Conservation (phyloP, 2,797 vertebrate species). For the Bufotes viridis region DNA sequence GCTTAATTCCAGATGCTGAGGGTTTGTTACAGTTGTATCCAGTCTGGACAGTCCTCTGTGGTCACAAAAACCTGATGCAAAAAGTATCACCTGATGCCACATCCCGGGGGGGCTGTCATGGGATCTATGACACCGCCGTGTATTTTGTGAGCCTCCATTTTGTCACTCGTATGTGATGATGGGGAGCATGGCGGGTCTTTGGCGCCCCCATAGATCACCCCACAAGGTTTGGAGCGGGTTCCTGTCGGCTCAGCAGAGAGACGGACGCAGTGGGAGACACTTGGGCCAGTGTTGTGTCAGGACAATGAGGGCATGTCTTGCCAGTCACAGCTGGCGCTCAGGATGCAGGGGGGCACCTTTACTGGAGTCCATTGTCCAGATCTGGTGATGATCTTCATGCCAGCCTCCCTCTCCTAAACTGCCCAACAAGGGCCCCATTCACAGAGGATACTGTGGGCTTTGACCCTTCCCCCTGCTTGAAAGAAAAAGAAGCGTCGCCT, state of each 20-base stretch:
- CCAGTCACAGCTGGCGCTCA: constrained; percentile 46
- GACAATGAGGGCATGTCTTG: constrained; percentile 52
- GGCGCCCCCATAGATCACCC: neutral
- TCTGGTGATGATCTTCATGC: constrained; percentile 40
- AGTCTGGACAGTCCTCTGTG: no score
- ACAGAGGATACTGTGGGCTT: neutral
- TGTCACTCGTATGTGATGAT: no score
- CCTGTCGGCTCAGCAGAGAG: neutral
- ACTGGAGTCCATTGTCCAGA: constrained; percentile 51
- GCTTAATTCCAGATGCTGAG: no score
- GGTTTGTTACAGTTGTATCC: no score
- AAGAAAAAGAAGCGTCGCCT: neutral
- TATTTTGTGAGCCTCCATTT: no score
- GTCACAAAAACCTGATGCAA: no score
- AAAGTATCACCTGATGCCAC: no score
- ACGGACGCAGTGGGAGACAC: constrained; percentile 42
- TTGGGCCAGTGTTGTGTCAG: constrained; percentile 37
- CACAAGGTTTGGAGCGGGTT: neutral
- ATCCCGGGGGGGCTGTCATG: no score
- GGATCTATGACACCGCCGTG: no score
- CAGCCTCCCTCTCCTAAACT: constrained; percentile 20
- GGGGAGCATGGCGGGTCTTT: neutral
- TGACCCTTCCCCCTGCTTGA: constrained; percentile 27
- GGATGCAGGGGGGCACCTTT: constrained; percentile 31
- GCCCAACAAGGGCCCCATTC: constrained; percentile 44